Conservation (phyloP, 2,888 invertebrate species). For the Leptura quadrifasciata region DNA sequence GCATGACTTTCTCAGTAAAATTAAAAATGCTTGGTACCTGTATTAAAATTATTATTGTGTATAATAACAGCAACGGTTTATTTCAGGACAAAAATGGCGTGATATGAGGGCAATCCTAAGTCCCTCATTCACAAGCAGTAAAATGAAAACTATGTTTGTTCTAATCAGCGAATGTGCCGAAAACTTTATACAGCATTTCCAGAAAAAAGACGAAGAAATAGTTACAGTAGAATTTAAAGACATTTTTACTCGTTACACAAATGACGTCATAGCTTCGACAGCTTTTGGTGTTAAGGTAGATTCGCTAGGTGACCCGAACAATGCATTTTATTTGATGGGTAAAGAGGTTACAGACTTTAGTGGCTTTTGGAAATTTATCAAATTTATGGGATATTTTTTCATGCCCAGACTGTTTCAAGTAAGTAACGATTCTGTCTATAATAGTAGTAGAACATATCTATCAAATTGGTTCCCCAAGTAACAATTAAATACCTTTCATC, state of each 20-base stretch:
- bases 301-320: slow-evolving; percentile 75
- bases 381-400: slow-evolving; percentile 40
- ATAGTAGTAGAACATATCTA: too few species aligned
- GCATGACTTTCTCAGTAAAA: too few species aligned
- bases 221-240: slow-evolving; percentile 71
- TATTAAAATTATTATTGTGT: too few species aligned
- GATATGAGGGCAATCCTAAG: slow-evolving; percentile 73
- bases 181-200: slow-evolving; percentile 49
- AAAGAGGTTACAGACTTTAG: slow-evolving; percentile 69
- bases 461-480: too few species aligned
- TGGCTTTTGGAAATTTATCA: slow-evolving; percentile 34
- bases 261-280: slow-evolving; percentile 76
- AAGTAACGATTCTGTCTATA: too few species aligned
- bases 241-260: slow-evolving; percentile 69
- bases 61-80: too few species aligned
- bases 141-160: slow-evolving; percentile 73
- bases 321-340: slow-evolving; percentile 76
- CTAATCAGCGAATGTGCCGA: slow-evolving; percentile 62
- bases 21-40: too few species aligned
- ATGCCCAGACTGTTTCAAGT: slow-evolving; percentile 43
- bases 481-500: too few species aligned
- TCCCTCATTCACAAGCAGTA: slow-evolving; percentile 73
- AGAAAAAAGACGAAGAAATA: slow-evolving; percentile 42
- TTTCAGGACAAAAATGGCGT: slow-evolving; percentile 57
- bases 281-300: slow-evolving; percentile 76